Percentiles rank a stretch among this genome's conserved stretches.
Conservation (phyloP, 2,888 invertebrate genomes). For the Pachycephus smyrnensis region DNA sequence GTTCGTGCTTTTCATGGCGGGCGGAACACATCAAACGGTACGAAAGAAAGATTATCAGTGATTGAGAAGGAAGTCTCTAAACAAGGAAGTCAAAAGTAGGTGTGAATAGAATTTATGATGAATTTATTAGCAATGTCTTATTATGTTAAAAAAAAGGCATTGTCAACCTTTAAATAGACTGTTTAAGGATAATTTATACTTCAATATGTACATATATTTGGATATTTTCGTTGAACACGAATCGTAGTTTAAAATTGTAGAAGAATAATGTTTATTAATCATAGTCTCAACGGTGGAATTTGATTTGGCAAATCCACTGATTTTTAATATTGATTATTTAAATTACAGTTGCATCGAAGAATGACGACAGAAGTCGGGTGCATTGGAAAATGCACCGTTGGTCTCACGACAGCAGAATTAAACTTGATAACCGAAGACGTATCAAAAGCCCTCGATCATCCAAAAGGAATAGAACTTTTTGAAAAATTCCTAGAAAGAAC, state of each 20-base stretch:
- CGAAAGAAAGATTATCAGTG: neutral
- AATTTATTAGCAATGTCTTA: neutral
- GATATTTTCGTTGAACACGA: neutral
- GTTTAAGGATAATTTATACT: neutral
- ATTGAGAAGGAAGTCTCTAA: neutral
- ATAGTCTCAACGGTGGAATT: neutral
- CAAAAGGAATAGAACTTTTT: conserved; percentile 12
- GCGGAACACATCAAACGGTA: neutral
- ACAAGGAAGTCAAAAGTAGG: neutral
- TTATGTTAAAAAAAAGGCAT: neutral
- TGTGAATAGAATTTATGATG: neutral
- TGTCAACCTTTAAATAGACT: neutral
- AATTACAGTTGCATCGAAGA: neutral
- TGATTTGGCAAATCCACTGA: neutral
- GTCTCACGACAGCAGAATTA: conserved; percentile 12
- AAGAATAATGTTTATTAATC: neutral
- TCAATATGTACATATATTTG: neutral
- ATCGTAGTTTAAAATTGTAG: neutral
- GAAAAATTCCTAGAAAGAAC: conserved; percentile 9
- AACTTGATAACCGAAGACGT: conserved; percentile 18
- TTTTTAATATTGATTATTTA: neutral
- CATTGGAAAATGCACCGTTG: conserved; percentile 21
- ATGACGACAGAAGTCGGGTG: conserved; percentile 10
- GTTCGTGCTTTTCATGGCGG: neutral
- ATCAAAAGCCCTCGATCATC: conserved; percentile 15